phyloP scores from a whole-genome alignment of 2,888 invertebrate genomes.

The Erannis defoliaria region DNA sequence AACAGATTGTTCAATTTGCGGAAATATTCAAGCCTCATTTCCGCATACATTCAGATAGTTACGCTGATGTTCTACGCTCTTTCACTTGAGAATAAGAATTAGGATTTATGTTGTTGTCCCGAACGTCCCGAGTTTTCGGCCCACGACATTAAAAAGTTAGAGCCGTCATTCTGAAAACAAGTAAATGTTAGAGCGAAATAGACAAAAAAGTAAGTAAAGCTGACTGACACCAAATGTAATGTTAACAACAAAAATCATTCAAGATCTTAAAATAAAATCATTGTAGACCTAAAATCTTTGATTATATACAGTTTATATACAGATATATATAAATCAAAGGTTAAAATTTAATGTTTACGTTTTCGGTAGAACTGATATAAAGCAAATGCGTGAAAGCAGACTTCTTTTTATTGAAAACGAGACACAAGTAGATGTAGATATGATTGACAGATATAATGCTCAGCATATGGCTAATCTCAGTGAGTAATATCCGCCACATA shows the following conservation, averaged over 20 bases:
- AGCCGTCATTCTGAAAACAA: too few relatives aligned
- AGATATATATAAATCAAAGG: too few relatives aligned
- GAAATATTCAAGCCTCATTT: conserved; percentile 2
- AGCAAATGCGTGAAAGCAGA: conserved; percentile 5
- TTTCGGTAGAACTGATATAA: background rate
- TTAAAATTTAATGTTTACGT: too few relatives aligned
- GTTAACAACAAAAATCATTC: background rate
- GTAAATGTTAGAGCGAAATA: too few relatives aligned
- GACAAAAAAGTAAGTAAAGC: background rate
- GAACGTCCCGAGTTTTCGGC: too few relatives aligned
- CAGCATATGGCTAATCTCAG: conserved; percentile 32
- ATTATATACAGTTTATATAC: too few relatives aligned
- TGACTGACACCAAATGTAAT: background rate
- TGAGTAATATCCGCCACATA: conserved; percentile 60
- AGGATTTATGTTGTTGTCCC: background rate
- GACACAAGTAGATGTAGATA: conserved; percentile 10
- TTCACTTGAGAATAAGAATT: background rate
- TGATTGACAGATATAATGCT: conserved; percentile 31
- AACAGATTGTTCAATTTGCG: background rate
- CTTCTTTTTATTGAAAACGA: background rate
- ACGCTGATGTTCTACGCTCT: too few relatives aligned
- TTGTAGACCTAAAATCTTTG: too few relatives aligned
- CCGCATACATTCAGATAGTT: conserved; percentile 2
- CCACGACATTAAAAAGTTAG: too few relatives aligned
- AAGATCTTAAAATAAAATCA: too few relatives aligned